Conservation (phyloP, 1,140 invertebrate genomes). For the Ips nitidus region DNA sequence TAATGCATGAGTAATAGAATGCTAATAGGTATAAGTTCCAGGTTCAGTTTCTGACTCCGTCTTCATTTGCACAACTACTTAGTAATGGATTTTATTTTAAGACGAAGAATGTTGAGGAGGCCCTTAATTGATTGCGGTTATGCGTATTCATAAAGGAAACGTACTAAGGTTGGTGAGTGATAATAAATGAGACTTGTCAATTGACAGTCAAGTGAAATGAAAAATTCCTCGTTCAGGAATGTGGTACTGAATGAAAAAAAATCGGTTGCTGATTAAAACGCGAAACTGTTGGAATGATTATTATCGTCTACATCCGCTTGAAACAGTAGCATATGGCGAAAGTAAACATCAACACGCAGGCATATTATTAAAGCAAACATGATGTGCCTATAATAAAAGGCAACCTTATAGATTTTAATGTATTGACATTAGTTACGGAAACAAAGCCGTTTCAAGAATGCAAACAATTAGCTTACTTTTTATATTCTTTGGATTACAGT, state of each 20-base stretch:
- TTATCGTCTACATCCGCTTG: background rate
- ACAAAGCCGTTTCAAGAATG: too few relatives aligned
- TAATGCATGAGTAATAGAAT: conserved; percentile 15
- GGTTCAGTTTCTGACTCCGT: conserved; percentile 2
- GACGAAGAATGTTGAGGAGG: background rate
- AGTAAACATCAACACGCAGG: background rate
- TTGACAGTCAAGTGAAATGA: background rate
- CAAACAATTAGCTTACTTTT: too few relatives aligned
- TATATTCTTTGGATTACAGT: too few relatives aligned
- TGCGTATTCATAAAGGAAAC: conserved; percentile 2
- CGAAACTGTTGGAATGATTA: background rate
- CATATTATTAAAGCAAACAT: background rate
- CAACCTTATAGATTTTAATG: background rate
- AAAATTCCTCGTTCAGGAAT: background rate
- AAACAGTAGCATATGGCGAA: background rate
- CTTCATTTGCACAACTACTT: conserved; percentile 13
- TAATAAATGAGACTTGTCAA: background rate
- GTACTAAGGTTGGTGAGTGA: background rate
- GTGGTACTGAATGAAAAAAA: background rate
- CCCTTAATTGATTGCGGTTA: background rate
- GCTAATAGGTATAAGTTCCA: conserved; percentile 13
- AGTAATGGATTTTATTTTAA: conserved; percentile 11
- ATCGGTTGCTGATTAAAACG: background rate
- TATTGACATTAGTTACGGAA: background rate
- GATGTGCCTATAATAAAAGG: background rate